Evolutionary conservation across 2,888 invertebrate species (phyloP), one percentile per base, ranked within the genome.

Genomic region (Andricus quercusramuli): DNA sequence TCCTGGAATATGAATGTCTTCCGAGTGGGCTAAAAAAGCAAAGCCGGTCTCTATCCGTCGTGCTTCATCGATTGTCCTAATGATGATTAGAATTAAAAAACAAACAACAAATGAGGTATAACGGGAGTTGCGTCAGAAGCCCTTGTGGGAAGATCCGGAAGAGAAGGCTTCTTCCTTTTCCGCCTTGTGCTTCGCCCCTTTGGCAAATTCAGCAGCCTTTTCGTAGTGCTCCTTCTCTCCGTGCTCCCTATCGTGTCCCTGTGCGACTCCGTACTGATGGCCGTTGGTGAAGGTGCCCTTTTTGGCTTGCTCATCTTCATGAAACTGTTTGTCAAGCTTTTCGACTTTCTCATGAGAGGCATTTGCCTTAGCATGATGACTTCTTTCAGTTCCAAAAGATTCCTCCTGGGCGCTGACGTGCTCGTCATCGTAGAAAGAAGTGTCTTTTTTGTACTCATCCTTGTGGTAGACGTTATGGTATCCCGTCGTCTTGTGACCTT

Each of bases 371-470:
- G 93, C 91, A 66, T 93, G 93, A 1, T 94, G 93, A 44, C 92
- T 86, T n/a, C 93, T 51, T 86, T 94, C 94, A 4, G 93, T 93
- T 0, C 94, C 94, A 84, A 93, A 92, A 89, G 94, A 94, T 65
- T 93, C 93, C 20, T 94, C 92, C 32, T 93, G 92, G 5, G 94
- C 95, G 83, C 92, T 94, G 88, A 94, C 92, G 89, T 96, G 95
- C 91, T 96, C 97, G 91, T 95, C 95, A 87, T 96, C 96, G 90
- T 96, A 96, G 93, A 96, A 96, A 86, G 95, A 95, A 85, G 96
- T 96, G 88, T 96, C 95, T 89, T 96, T 96, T 91, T 96, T 96
- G 93, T 94, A 96, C 91, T 96, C 96, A 88, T 96, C 96, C 93
- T 96, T 96, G 92, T 95, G 94, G 92, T 95, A 96, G 1, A 95